Base-by-base conservation (phyloP, 2,113 vertebrate genomes). In the Psilopsiagon aurifrons region DNA sequence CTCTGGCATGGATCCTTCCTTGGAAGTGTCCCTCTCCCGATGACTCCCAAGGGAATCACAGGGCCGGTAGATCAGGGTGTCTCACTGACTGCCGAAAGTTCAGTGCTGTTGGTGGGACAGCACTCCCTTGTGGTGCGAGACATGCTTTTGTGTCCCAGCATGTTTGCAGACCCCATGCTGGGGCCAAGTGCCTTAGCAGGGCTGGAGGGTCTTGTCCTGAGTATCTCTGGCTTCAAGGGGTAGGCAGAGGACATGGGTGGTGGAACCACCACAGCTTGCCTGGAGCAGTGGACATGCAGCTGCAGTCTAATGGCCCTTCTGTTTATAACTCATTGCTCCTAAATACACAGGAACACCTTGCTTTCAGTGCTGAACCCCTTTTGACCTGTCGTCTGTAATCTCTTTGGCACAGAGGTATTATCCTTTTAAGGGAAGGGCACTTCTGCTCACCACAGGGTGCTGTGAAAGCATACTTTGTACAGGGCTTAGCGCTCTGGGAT, bases 401-500 rank as follows among this genome's bases (percentile, higher is more conserved):
- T 41, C 28, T 74, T 37, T 2, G 4, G 49, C 67, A n/a, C 52
- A 90, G 63, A 77, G 47, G 22, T 68, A 33, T 83, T 79, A 79
- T 35, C 57, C 49, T 77, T 86, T 37, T 24, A 49, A 17, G 33
- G 33, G 29, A 0, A 33, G 43, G 57, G 23, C 49, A 17, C 52
- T 64, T 67, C 43, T 59, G 66, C 47, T 84, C 29, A 33, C 41
- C 0, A 0, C 23, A 17, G 25, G 11, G 10, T 85, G 57, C 77
- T 68, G 43, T 87, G 70, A 55, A 80, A 62, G 43, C 47, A 5
- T 13, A 2, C 14, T 4, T 47, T 0, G 0, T 62, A 1, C 0
- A 4, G 2, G 9, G 41, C 13, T 77, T 59, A 83, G n/a, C 20
- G 4, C 47, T 7, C 13, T 43, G 28, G 28, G 55, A 43, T 59